Evolutionary conservation across 2,888 invertebrate genomes (phyloP), one percentile per base, ranked within the genome.

Genomic region (Neoascia interrupta): DNA sequence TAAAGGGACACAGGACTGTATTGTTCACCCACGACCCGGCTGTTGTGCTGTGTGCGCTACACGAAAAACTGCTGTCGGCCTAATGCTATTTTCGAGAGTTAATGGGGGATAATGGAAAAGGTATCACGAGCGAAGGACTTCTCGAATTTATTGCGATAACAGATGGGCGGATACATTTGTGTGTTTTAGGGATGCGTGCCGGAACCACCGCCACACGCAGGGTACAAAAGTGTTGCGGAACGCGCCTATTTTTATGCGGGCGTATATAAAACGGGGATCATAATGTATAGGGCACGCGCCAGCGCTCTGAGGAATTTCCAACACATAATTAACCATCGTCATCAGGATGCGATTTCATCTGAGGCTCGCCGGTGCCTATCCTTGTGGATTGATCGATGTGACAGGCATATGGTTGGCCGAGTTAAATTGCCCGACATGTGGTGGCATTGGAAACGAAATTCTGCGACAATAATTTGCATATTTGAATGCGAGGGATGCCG

Each of bases 101-200:
- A 39, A 63, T 47, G 28, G 68, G 47, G 28, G 51, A 61, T 49
- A 75, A 41, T 61, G 45, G 15, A 63, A 76, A 61, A 54, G 51
- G 51, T 60, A 68, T 47, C 39, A 47, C 26, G 1, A 21, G 5
- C 18, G 26, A 51, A 56, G 54, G 56, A 66, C 60, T 64, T 64
- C 64, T 72, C 64, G 73, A 66, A 79, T 79, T 79, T 73, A 73
- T 79, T 79, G 66, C 56, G 73, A 79, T 79, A 79, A 79, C 79
- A 79, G 79, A 79, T 79, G 79, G 79, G 79, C 79, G 79, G 79
- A 66, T 73, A 60, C 66, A 61, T 79, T 79, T 60, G 54, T 70
- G 26, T 51, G 36, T 75, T 63, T 60, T 66, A 58, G 36, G 51
- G 45, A 54, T 36, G 45, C 66, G 47, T 51, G 54, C 54, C 26